Percentiles rank a stretch among this genome's conserved stretches.
These are phyloP conservation scores for Sterrhoptilus dennistouni DNA, from an alignment of 2,113 vertebrate genomes.

Conservation along the genomic window DNA sequence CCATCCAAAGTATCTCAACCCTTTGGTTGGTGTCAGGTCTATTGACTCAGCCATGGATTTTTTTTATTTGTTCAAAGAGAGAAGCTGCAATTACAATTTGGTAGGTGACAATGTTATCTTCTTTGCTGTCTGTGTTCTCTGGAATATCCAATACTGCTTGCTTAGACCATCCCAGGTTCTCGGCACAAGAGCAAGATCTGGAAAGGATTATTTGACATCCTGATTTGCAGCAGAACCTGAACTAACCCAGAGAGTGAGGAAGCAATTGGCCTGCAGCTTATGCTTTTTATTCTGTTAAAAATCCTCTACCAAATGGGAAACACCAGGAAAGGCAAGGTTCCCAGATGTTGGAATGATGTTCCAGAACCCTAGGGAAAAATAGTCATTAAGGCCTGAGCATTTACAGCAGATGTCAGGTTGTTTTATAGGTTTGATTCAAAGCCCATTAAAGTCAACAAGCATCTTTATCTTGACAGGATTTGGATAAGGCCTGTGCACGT, in stretches of 20 bases:
- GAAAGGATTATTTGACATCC: neutral
- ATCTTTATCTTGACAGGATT: neutral
- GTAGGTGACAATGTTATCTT: neutral
- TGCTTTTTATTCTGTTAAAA: neutral
- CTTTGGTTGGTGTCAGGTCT: neutral
- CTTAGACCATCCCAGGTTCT: neutral
- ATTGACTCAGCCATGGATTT: neutral
- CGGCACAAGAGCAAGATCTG: neutral
- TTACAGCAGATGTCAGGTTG: neutral
- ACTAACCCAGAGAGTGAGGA: neutral
- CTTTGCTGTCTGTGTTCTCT: neutral
- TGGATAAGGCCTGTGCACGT: neutral
- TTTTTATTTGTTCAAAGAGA: neutral
- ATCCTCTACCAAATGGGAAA: neutral
- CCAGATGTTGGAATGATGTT: constrained; percentile 7
- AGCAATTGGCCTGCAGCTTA: neutral
- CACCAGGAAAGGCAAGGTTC: neutral
- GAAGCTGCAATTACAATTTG: neutral
- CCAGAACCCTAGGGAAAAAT: neutral
- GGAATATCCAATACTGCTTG: neutral
- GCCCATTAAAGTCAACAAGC: neutral
- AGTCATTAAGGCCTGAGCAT: neutral
- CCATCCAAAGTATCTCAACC: neutral
- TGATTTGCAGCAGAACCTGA: neutral
- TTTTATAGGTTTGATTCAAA: neutral